Conservation (phyloP, 2,113 vertebrate genomes). For the Meleagris gallopavo region DNA sequence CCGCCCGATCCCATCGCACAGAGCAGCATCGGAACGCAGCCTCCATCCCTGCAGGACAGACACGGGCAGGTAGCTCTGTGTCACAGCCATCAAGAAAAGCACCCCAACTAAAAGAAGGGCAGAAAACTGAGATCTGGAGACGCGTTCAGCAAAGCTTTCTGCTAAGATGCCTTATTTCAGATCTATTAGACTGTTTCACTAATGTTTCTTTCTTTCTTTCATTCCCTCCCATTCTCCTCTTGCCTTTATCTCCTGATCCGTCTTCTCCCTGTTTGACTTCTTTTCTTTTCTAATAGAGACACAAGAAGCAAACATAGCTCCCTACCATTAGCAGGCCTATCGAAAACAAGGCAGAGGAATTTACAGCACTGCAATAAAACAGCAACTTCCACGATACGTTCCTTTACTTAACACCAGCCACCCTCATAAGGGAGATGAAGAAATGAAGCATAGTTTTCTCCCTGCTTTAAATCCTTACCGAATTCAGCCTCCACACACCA, state of each 20-base stretch:
- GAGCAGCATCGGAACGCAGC: not conserved
- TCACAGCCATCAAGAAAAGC: not conserved
- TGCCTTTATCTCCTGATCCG: not conserved
- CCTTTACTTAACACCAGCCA: not conserved
- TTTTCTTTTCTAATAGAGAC: not conserved
- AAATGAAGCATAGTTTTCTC: fast-evolving
- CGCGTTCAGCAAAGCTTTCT: not conserved
- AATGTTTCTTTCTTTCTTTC: not conserved
- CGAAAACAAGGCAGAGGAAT: fast-evolving
- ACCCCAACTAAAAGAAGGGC: not conserved
- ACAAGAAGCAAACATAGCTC: not conserved
- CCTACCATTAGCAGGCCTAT: fast-evolving
- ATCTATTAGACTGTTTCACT: not conserved
- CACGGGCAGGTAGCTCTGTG: fast-evolving
- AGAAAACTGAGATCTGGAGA: not conserved
- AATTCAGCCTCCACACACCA: fast-evolving
- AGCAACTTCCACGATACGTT: not conserved
- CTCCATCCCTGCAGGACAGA: not conserved
- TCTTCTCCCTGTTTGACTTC: not conserved
- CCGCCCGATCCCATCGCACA: not conserved
- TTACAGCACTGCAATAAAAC: not conserved
- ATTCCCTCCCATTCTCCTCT: not conserved
- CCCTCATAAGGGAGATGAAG: fast-evolving
- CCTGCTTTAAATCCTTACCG: not conserved
- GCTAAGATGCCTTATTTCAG: not conserved